Evolutionary conservation across 1,140 invertebrate genomes (phyloP), one percentile per base, ranked within the genome.

Genomic region (Bombus vancouverensis): DNA sequence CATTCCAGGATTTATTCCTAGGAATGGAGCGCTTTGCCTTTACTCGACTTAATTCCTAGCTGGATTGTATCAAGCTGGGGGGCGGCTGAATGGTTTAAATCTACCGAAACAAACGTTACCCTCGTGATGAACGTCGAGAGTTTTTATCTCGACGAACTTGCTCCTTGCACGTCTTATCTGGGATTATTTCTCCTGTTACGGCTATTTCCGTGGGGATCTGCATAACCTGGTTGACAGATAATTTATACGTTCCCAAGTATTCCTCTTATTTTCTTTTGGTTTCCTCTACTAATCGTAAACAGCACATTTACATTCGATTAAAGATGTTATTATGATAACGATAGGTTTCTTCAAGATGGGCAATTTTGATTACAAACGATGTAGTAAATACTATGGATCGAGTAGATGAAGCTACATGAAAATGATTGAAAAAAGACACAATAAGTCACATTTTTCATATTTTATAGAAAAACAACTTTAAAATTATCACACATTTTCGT

Each of bases 61-160:
- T 71, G 44, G 47, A 70, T 71, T 28, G 44, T 71, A 65, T 80
- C 68, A 75, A 75, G 68, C 34, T 22, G 28, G 8, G 62, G 32
- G 32, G 28, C 28, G 32, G 75, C 65, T 71, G 83, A 72, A 85
- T 72, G 68, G 76, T 80, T 85, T 85, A 85, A 78, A 80, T 85
- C 76, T 71, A 80, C 68, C 76, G 62, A 77, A 62, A 71, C 65
- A 37, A 68, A 81, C 68, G 44, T 59, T 28, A 37, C 3, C 4
- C 37, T 42, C 47, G 34, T 71, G 79, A 47, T 71, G 32, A 42
- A 72, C 78, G 76, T 10, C 37, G n/a, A 39, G 65, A 53, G 10
- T 77, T 77, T 83, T 83, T 83, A 77, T 83, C 81, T 83, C 73
- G 73, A 13, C 32, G 42, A 83, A 83, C 42, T 65, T 83, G 73